Conservation (phyloP, 1,140 invertebrate genomes). For the Diploscapter pachys region DNA sequence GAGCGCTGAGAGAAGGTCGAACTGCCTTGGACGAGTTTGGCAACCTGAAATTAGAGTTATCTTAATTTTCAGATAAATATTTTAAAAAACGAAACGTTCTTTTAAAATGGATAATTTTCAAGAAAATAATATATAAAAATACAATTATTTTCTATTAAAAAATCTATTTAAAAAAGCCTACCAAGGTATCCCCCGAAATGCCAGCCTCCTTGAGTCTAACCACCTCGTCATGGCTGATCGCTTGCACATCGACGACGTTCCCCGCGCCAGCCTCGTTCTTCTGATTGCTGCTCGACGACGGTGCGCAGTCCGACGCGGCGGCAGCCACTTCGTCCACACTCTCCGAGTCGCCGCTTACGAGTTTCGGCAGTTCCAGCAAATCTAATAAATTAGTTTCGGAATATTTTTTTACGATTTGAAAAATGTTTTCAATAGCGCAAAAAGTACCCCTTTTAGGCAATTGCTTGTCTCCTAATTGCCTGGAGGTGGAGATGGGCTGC, state of each 20-base stretch:
- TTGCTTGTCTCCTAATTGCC: not conserved
- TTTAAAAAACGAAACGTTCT: not conserved
- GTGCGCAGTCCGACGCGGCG: too few relatives aligned
- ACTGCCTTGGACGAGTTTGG: conserved; percentile 31
- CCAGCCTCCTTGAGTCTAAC: conserved; percentile 6
- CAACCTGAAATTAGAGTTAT: conserved; percentile 11
- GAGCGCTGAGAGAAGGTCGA: conserved; percentile 21
- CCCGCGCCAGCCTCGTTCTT: not conserved
- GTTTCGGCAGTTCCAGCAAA: not conserved
- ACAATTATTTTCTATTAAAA: not conserved
- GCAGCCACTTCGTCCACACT: not conserved
- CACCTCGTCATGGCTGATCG: not conserved
- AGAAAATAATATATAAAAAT: not conserved
- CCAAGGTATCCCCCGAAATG: not conserved
- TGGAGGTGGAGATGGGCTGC: not conserved
- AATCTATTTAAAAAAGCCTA: not conserved
- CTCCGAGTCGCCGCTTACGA: not conserved
- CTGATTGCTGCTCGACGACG: not conserved
- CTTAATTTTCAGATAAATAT: not conserved
- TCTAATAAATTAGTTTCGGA: conserved; percentile 3
- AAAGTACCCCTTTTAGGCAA: not conserved
- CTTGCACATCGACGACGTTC: not conserved
- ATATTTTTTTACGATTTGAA: not conserved
- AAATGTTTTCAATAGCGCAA: not conserved
- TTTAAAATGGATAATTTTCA: conserved; percentile 11